Evolutionary conservation across 2,113 vertebrate species (phyloP), one percentile per base, ranked within the genome.

Genomic region (Gavialis gangeticus): DNA sequence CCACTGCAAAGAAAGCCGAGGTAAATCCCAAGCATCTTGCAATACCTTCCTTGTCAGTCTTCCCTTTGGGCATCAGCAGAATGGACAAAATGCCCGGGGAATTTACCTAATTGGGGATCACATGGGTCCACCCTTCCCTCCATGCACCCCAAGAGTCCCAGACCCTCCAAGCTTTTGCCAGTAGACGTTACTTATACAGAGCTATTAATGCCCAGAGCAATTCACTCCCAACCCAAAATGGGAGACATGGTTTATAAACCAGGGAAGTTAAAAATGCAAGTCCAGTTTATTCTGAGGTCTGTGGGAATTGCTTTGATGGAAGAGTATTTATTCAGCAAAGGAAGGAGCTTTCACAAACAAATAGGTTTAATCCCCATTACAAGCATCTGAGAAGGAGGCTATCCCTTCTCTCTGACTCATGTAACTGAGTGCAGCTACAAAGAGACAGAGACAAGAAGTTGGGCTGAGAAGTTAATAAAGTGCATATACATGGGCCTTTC

Each of bases 181-280:
- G 75, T 46, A 46, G 75, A 87, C 58, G 85, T 93, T 85, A 93
- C 89, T 93, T 85, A 63, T 37, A 18, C 1, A 14, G 67, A 62
- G 71, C 62, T 66, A 30, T 93, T 66, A 85, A 67, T 57, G 62
- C 73, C 30, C 2, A 0, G 63, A 92, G 85, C 58, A 81, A 13
- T 1, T 17, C 0, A 0, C 2, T 64, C 69, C 69, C 79, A 87
- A 82, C 37, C 0, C 0, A 87, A 57, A 75, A 90, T 77, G 80
- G 83, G 4, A 93, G 34, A 73, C 21, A 37, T 24, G 21, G 34
- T 37, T 25, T 46, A 46, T 46, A 13, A 15, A 73, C 22, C 13
- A 4, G 83, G 62, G 93, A 75, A 86, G 88, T 93, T 82, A n/a
- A 92, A 75, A 92, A 75, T 55, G 71, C 92, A 89, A 87, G 69